Base-by-base conservation (phyloP, 1,140 invertebrate species). In the Protaetia brevitarsis region DNA sequence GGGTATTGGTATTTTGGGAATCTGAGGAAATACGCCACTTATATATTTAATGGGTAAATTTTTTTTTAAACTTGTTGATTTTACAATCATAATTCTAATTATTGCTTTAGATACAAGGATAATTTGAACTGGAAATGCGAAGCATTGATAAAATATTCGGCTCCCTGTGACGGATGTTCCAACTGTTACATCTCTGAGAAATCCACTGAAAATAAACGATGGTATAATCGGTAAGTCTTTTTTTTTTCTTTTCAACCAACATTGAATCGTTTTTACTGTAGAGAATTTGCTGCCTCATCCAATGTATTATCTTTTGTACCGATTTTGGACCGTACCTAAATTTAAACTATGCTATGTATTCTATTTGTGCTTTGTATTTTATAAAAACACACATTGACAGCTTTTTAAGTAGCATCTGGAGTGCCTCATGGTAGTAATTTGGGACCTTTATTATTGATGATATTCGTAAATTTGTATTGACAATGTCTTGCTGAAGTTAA, bases 1-100 rank as follows among this genome's bases (percentile, higher is more conserved):
- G 90, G 89, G 76, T 96, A 95, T 78, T 96, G 94, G 94, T 90
- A 94, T 71, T 90, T 89, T 81, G 92, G 93, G 26, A 78, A 83
- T 2, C 77, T 94, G 0, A 86, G 88, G 77, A 87, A 88, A 41
- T 88, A 90, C 72, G 85, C 85, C 51, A 83, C 89, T 11, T 90
- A 88, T 72, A 77, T 91, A 41, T 86, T 91, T 64, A 89, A 88
- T 76, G 88, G 87, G 71, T 77, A 72, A 30, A 41, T 34, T 21
- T 57, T 29, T 5, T 23, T 65, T 57, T 11, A 6, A 26, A 16
- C 10, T 36, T 57, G n/a, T 58, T 16, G 13, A 57, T 36, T 57
- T 30, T 34, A 30, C 5, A 3, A 26, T 19, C 6, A 30, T 28
- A 58, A 58, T n/a, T 45, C 6, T 45, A 19, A 45, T 41, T 3